Evolutionary conservation across 2,797 vertebrate species (phyloP).

Genomic region (Poecilia wingei): DNA sequence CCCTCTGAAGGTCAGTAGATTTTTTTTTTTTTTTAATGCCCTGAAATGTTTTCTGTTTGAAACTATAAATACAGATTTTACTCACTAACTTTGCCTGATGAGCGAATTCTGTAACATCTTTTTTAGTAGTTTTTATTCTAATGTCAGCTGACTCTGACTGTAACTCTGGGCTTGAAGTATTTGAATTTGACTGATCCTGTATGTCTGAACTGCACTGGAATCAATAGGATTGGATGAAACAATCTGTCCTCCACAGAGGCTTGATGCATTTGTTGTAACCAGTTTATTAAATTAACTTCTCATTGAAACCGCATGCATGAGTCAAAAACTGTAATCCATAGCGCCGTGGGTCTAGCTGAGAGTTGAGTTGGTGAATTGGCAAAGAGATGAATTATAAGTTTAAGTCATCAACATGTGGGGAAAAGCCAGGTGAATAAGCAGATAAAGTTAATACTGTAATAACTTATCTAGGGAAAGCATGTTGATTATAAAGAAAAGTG

Average conservation of each 20-base stretch:
- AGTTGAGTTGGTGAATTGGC: not conserved
- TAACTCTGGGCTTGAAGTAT: no score
- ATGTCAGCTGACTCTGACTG: not conserved
- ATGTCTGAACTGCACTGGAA: no score
- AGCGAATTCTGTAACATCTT: slow-evolving; percentile 26
- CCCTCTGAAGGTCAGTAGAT: not conserved
- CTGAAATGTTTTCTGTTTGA: not conserved
- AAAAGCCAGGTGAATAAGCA: no score
- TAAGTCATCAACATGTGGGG: not conserved
- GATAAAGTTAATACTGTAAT: not conserved
- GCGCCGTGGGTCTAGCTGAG: not conserved
- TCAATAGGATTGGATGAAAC: no score
- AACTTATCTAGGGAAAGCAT: not conserved
- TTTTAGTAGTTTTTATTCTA: not conserved
- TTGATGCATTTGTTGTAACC: no score
- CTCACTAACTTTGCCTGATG: slow-evolving; percentile 11
- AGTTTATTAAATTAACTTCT: no score
- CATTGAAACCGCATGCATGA: no score
- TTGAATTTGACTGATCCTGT: no score
- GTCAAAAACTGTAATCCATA: not conserved
- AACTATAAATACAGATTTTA: not conserved
- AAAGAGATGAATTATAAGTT: not conserved
- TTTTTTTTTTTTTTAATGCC: not conserved
- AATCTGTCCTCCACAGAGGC: no score
- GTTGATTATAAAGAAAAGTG: not conserved